These are phyloP conservation scores for Bothrops jararaca DNA, from an alignment of 2,113 vertebrate genomes.

Conservation along the genomic window DNA sequence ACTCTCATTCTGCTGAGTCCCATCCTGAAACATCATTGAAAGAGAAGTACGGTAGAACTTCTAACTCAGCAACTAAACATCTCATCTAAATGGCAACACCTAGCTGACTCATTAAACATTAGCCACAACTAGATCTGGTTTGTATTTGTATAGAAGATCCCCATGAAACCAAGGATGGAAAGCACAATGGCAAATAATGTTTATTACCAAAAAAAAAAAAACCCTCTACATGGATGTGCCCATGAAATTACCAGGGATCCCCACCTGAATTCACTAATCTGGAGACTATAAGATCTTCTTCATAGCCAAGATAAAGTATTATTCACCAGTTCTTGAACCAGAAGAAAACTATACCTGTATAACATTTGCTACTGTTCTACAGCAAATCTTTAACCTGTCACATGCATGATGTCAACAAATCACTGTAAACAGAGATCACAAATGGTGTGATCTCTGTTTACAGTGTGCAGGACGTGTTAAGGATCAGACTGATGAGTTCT, in stretches of 20 bases:
- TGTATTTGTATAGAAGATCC: neutral
- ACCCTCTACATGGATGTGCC: neutral
- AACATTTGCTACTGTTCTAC: neutral
- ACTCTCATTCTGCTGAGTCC: neutral
- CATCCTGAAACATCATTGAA: neutral
- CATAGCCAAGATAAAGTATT: neutral
- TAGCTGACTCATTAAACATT: neutral
- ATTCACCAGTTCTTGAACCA: neutral
- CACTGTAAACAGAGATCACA: too few species aligned
- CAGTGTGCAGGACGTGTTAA: neutral
- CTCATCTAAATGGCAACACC: neutral
- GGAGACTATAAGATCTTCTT: neutral
- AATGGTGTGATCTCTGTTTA: neutral
- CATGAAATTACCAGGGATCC: neutral
- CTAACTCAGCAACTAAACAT: neutral
- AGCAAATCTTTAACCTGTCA: neutral
- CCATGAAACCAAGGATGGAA: neutral
- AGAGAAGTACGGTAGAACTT: neutral
- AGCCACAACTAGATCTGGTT: neutral
- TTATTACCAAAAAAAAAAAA: neutral
- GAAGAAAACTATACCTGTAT: neutral
- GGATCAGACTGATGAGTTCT: neutral
- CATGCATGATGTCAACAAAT: neutral
- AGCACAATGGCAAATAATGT: neutral
- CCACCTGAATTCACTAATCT: neutral